These are phyloP conservation scores for Andrena camellia DNA, from an alignment of 2,888 invertebrate genomes.

Conservation along the genomic window DNA sequence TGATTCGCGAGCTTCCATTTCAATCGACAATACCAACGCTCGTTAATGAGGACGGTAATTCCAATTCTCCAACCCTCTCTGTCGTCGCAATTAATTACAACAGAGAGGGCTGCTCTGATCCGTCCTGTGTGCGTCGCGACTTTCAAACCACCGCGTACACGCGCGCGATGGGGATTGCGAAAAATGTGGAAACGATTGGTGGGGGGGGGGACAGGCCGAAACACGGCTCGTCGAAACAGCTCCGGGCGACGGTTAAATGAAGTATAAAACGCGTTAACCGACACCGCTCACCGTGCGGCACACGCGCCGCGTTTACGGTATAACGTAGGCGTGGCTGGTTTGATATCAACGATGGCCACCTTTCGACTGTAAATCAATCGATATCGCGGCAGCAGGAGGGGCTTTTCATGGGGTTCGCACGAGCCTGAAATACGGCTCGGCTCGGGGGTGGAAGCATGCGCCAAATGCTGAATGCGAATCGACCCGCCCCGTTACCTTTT, in stretches of 20 bases:
- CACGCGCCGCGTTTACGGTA: slow-evolving; percentile 64
- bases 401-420: slow-evolving; percentile 71
- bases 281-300: slow-evolving; percentile 57
- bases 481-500: slow-evolving; percentile 80
- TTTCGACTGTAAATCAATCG: slow-evolving; percentile 85
- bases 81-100: neutral
- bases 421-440: slow-evolving; percentile 59
- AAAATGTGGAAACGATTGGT: neutral
- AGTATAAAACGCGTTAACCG: slow-evolving; percentile 63
- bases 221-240: slow-evolving; percentile 8
- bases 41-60: no score
- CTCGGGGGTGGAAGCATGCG: slow-evolving; percentile 79
- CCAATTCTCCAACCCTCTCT: neutral
- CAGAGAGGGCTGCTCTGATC: no score
- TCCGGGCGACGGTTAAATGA: slow-evolving; percentile 60
- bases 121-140: neutral
- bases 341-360: slow-evolving; percentile 85
- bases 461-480: slow-evolving; percentile 79
- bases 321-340: slow-evolving; percentile 83
- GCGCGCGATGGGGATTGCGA: slow-evolving; percentile 5
- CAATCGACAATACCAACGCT: no score
- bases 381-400: slow-evolving; percentile 79
- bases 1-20: no score
- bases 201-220: neutral
- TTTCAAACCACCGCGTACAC: neutral